Base-by-base conservation (phyloP, 2,888 invertebrate species). In the Chymomyza amoena region DNA sequence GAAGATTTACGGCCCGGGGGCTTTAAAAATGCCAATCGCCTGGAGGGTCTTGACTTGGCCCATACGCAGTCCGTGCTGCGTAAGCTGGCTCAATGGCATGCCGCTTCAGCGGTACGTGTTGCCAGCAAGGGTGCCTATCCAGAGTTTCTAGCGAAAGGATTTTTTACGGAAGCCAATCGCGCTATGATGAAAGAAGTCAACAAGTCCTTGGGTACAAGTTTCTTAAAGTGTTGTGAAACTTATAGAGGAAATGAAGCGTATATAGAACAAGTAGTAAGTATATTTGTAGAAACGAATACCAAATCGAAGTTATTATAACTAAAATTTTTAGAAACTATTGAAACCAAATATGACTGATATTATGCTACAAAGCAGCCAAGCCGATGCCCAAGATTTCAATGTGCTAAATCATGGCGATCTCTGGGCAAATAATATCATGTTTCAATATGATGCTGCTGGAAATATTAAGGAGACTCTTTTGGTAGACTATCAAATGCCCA, bases 391-490 rank as follows among this genome's bases (percentile, higher is more conserved):
- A 25, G 85, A 81, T 0, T 90, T 90, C 20, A 90, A 89, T 74
- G 90, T 71, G 0, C 36, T 90, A 0, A 86, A 81, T 36, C 90
- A 90, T 68, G 90, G 90, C 4, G 90, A 90, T 64, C 73, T 77
- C 28, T 90, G 89, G 90, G 76, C 79, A 2, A 90, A 90, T 28
- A 90, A 90, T 20, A 78, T 89, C 6, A 89, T 90, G 90, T 90
- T 82, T 52, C 79, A 83, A 6, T 78, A 90, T 61, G 86, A 87
- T 56, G 76, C 78, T 0, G 77, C 76, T 57, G 84, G 82, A 0
- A 81, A 84, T 15, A 76, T 86, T 7, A 78, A 79, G 5, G 82
- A 90, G 18, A 81, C 84, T 0, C 80, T 81, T 3, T 74, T 91
- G 32, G 78, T 91, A 2, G 91, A 91, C 62, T 90, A 81, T 50